Base-by-base conservation (phyloP, 2,113 vertebrate species). In the Tachycineta bicolor region DNA sequence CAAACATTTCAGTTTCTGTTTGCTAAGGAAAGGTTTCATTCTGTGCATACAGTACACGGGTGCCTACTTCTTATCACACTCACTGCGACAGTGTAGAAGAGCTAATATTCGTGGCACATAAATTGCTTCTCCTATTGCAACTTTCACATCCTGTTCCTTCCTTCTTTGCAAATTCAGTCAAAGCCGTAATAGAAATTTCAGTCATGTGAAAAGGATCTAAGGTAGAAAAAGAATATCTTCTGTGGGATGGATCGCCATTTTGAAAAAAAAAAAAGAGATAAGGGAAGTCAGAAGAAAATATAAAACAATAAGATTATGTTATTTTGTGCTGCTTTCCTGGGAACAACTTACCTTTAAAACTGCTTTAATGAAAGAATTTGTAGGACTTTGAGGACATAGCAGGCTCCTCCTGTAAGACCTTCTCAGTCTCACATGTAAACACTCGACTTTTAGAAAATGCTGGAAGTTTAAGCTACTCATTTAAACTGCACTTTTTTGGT, bases 1-100 rank as follows among this genome's bases (percentile, higher is more conserved):
- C 93, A 97, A 96, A 97, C 86, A 94, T 96, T 96, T 94, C 92
- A 89, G 92, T 91, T 94, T 97, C 94, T 95, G 94, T 96, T 95
- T 95, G 94, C 87, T 74, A 33, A 86, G 44, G 71, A 75, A 84
- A 94, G 92, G 88, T 89, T 94, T 93, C 70, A 59, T 79, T 87
- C 76, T 62, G 62, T 93, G 82, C 89, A 89, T 74, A 95, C 92
- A 84, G 90, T 76, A 82, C 50, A 77, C 25, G 89, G 95, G 43
- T 95, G 73, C 80, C 83, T 94, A 53, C 87, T 90, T 59, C 93
- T 96, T 87, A 74, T 83, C 29, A 62, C 46, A 41, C 46, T 91
- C 37, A 11, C 24, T 60, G 55, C 2, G 5, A 83, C 52, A 67
- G 41, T 59, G 79, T 85, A 89, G 81, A 44, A 93, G 78, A 83